Conservation (phyloP, 2,888 invertebrate genomes). For the Yponomeuta malinellus region DNA sequence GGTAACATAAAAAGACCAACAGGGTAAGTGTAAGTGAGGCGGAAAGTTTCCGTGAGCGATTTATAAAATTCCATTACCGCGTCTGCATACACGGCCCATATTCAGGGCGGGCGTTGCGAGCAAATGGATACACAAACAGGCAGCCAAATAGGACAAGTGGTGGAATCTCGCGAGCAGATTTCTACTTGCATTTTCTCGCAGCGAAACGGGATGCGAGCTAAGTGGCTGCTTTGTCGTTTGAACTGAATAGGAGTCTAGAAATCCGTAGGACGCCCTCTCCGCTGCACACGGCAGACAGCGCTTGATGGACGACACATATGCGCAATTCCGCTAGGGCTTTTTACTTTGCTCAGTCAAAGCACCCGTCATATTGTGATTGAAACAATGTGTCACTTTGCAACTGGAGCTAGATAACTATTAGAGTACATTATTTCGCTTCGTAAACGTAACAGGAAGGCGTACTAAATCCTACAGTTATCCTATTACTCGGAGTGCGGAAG, state of each 20-base stretch:
- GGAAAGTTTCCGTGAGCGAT: conserved; percentile 10
- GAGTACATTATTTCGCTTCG: background rate
- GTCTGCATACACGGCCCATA: conserved; percentile 23
- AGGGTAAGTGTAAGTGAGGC: background rate
- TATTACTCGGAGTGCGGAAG: background rate
- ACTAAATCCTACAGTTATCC: background rate
- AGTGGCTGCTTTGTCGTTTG: conserved; percentile 52
- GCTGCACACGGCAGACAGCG: conserved; percentile 3
- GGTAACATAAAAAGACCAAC: background rate
- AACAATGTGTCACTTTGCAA: background rate
- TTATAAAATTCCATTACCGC: conserved; percentile 46
- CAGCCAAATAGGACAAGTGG: conserved; percentile 25
- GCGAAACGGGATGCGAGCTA: conserved; percentile 40
- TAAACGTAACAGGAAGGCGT: background rate
- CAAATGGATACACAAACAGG: conserved; percentile 61
- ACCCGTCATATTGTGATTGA: background rate
- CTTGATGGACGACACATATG: background rate
- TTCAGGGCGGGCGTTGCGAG: conserved; percentile 33
- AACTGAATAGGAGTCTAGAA: conserved; percentile 30
- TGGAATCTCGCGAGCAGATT: conserved; percentile 32
- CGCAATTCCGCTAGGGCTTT: background rate
- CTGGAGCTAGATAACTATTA: background rate
- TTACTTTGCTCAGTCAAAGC: background rate
- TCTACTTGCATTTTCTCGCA: conserved; percentile 45
- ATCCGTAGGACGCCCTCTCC: conserved; percentile 37